Evolutionary conservation across 2,113 vertebrate species (phyloP).

Genomic region (Charadrius vociferus): DNA sequence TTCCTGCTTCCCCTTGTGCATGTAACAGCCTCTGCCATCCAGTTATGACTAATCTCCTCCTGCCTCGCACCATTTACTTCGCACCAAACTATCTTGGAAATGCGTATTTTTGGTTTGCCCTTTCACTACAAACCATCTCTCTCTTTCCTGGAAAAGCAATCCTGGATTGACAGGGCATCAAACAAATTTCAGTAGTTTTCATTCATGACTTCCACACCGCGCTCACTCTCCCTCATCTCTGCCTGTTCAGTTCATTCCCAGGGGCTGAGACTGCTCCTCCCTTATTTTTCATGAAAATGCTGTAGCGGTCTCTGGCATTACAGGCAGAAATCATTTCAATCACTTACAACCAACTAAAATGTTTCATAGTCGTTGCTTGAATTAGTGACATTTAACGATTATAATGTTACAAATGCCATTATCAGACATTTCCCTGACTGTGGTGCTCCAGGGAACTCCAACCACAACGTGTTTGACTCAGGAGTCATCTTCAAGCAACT

Average conservation of each 20-base stretch:
- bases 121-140: not conserved
- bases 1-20: not conserved
- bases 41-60: not conserved
- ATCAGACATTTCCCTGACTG: not conserved
- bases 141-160: not conserved
- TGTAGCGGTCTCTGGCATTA: not conserved
- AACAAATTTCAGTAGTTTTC: not conserved
- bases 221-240: not conserved
- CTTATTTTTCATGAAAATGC: not conserved
- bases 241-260: not conserved
- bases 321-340: not conserved
- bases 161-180: not conserved
- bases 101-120: not conserved
- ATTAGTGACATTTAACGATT: not conserved
- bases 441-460: not conserved
- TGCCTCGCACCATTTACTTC: not conserved
- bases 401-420: not conserved
- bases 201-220: not conserved
- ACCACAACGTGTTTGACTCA: not conserved
- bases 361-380: not conserved
- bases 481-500: not conserved
- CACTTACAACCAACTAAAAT: not conserved
- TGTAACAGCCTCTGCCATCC: not conserved
- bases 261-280: not conserved
- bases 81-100: not conserved